Percentiles rank a stretch among this genome's conserved stretches.
Conservation (phyloP, 2,888 invertebrate species). For the Chaitophorus viminalis region DNA sequence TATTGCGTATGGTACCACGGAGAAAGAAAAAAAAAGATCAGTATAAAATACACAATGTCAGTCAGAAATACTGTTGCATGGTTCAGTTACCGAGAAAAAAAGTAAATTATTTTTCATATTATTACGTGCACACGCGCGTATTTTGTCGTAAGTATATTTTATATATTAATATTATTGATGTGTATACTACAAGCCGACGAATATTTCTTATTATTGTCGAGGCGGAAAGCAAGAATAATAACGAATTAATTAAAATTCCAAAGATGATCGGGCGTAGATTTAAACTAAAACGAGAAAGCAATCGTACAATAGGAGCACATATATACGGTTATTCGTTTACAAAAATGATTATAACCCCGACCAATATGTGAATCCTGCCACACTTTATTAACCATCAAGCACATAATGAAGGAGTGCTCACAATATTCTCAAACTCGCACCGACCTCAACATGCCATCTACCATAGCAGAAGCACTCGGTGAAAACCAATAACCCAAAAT, state of each 20-base stretch:
- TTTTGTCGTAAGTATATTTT: too few relatives aligned
- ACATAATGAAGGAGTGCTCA: too few relatives aligned
- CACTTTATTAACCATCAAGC: too few relatives aligned
- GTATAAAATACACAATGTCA: not conserved
- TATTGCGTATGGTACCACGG: not conserved
- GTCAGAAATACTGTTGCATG: not conserved
- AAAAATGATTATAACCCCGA: too few relatives aligned
- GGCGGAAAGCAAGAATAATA: not conserved
- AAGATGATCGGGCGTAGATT: not conserved
- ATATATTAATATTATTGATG: too few relatives aligned
- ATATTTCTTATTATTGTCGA: not conserved
- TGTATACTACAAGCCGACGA: not conserved
- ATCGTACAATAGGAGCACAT: not conserved
- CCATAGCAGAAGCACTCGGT: too few relatives aligned
- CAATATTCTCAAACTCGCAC: too few relatives aligned
- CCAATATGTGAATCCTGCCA: too few relatives aligned
- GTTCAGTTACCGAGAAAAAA: conserved; percentile 18
- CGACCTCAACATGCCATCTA: too few relatives aligned
- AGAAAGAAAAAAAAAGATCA: not conserved
- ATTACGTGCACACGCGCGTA: not conserved
- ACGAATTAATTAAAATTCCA: conserved; percentile 6
- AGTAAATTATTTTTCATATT: not conserved
- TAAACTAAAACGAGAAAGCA: too few relatives aligned
- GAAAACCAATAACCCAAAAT: too few relatives aligned
- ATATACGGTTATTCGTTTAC: not conserved